Evolutionary conservation across 2,888 invertebrate species (phyloP), one percentile per base, ranked within the genome.

Genomic region (Orgyia antiqua): DNA sequence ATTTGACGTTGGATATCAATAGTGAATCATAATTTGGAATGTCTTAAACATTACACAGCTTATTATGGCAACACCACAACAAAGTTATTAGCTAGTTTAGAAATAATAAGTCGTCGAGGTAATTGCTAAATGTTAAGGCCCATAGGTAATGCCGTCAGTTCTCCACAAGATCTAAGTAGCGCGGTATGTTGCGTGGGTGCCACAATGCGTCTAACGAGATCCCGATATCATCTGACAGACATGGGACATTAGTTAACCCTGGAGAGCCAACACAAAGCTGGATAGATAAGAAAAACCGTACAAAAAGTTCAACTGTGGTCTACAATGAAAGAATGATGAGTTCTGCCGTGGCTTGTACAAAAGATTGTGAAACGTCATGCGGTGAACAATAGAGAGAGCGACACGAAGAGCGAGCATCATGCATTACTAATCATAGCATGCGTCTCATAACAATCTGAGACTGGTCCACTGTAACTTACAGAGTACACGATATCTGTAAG

Each of bases 141-240:
- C 61, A 64, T 68, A 64, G 66, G 66, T 70, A 74, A 73, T 72
- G 67, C 68, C 65, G 73, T 65, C 72, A 62, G 65, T 50, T 59
- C 43, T 66, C 62, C 68, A 74, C 73, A 77, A 79, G 65, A 54
- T 54, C 51, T 45, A 44, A n/a, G n/a, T n/a, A 38, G 53, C 56
- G 36, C 47, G 51, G 55, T 57, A 51, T 49, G 36, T 42, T 37
- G 67, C 70, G 78, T 76, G 72, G 78, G 79, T 67, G 75, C 71
- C 65, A 76, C 80, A 79, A 76, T 75, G 66, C 68, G 64, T 66
- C 77, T 82, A 80, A 83, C 79, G 78, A 80, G 71, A 52, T 45
- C 45, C 62, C 59, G 78, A 76, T 77, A 77, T 70, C 69, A 77
- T 75, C 74, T 74, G 75, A 72, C 71, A 73, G 72, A 70, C 73